phyloP scores from a whole-genome alignment of 2,113 vertebrate genomes.

The Oenanthe melanoleuca region DNA sequence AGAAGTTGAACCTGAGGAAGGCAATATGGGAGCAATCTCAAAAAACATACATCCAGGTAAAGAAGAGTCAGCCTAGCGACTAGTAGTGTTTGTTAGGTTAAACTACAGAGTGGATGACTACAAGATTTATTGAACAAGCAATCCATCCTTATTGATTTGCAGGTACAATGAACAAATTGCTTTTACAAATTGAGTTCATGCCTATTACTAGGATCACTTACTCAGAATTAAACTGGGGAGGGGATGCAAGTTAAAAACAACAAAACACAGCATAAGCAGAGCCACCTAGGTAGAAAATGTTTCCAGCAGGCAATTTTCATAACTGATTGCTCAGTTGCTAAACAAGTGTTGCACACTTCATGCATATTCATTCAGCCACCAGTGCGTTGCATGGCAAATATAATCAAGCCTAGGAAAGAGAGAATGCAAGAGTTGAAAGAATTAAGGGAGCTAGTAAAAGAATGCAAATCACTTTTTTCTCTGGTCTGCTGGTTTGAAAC shows the following conservation, averaged over 20 bases:
- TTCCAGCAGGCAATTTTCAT: neutral
- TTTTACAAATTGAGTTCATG: neutral
- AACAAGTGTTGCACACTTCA: neutral
- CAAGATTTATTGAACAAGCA: neutral
- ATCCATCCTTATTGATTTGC: neutral
- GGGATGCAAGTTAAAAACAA: neutral
- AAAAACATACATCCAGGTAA: neutral
- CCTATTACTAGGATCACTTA: neutral
- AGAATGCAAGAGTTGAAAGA: neutral
- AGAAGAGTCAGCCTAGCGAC: neutral
- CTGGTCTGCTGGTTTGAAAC: neutral
- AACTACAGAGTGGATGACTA: neutral
- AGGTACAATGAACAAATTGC: neutral
- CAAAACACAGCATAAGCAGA: neutral
- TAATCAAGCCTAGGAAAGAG: neutral
- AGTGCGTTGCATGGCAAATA: neutral
- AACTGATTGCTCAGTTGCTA: neutral
- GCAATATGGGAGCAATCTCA: neutral
- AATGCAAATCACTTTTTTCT: constrained; percentile 15
- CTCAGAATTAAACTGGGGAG: neutral
- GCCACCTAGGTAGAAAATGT: neutral
- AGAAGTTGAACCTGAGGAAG: neutral
- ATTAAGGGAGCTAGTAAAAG: neutral
- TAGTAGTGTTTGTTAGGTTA: neutral
- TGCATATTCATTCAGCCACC: neutral